Base-by-base conservation (phyloP, 2,113 vertebrate genomes). In the Hippocampus abdominalis region DNA sequence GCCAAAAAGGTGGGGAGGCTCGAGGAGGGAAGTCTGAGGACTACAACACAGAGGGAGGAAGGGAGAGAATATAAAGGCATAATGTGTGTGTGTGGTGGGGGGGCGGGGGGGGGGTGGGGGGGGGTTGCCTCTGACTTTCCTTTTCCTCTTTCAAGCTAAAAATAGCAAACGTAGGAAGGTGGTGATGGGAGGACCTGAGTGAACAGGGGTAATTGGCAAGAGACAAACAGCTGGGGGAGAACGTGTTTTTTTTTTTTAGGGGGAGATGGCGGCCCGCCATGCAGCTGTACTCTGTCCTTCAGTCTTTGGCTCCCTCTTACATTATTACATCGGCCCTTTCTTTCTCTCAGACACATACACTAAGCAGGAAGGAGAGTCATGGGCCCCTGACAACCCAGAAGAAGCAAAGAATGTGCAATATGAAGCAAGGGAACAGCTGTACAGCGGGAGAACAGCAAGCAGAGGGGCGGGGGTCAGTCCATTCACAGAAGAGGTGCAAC, bases 231-330 rank as follows among this genome's bases (percentile, higher is more conserved):
- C 89, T 90, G 88, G 87, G 77, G 72, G 44, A 73, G 73, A 73
- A 70, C 69, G 64, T 71, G 51, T 68, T 54, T 69, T 73, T 65
- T 40, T 65, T 3, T 40, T n/a, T n/a, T n/a, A n/a, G 29, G 29
- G 73, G 71, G 67, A 64, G 71, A 63, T 44, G 62, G n/a, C 32
- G 27, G 67, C 68, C 44, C 51, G 60, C 40, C 60, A 73, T 85
- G 87, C 90, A 91, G 89, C 88, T 90, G 90, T 84, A 79, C 74
- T 81, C 85, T 84, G 85, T 89, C 88, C 86, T 88, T 90, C 84
- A 89, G 83, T 36, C 66, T 70, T 23, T 51, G 81, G 57, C 79
- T 81, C 77, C 75, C 66, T 75, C 71, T 85, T 60, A 87, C 69
- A 81, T 70, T 79, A 78, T 81, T 80, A 84, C 80, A 83, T 76